These are phyloP conservation scores for Arion vulgaris DNA, from an alignment of 1,140 invertebrate genomes.

Conservation along the genomic window DNA sequence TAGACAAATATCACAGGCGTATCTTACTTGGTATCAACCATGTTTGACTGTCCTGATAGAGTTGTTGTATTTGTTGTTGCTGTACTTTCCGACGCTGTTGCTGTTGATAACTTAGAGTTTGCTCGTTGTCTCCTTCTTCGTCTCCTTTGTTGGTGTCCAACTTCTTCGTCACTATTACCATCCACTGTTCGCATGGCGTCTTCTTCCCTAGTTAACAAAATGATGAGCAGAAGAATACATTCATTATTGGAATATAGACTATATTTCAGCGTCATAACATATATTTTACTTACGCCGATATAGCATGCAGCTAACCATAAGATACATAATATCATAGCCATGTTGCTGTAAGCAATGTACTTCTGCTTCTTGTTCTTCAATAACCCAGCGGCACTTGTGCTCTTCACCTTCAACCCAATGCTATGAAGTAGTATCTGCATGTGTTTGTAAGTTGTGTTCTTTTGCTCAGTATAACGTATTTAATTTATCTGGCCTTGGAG, in stretches of 20 bases:
- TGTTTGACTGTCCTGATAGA: constrained; percentile 34
- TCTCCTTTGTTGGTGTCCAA: constrained; percentile 10
- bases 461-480: background rate
- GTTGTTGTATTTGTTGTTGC: constrained; percentile 49
- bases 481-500: background rate
- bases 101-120: constrained; percentile 45
- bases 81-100: constrained; percentile 46
- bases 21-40: constrained; percentile 44
- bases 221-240: background rate
- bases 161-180: constrained; percentile 41
- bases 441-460: no score
- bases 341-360: no score
- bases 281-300: no score
- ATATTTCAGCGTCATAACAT: background rate
- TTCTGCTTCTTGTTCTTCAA: no score
- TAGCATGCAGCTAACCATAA: no score
- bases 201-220: constrained; percentile 6
- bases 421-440: no score
- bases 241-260: background rate
- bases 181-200: constrained; percentile 25
- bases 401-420: no score
- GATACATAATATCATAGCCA: no score
- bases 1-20: no score
- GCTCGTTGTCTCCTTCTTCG: constrained; percentile 33
- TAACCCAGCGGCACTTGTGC: no score